Conservation (phyloP, 2,888 invertebrate species). For the Nemurella pictetii region DNA sequence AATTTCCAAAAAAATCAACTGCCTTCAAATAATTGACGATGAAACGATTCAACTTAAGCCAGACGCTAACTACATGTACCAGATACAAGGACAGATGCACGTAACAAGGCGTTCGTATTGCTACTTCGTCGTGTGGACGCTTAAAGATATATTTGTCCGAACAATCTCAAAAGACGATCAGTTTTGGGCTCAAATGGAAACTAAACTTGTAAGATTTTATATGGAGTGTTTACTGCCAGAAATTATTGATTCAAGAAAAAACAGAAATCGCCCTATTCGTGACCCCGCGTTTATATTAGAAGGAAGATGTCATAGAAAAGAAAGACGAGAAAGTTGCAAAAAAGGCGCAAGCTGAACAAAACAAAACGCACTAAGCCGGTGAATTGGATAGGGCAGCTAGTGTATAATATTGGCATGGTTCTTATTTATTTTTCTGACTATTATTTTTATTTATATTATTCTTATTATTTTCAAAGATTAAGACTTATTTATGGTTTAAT, state of each 20-base stretch:
- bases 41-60: not conserved
- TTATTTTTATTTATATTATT: too few species aligned
- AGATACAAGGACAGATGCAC: constrained; percentile 30
- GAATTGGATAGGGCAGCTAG: too few species aligned
- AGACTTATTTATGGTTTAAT: too few species aligned
- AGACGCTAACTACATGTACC: not conserved
- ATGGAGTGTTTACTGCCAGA: constrained; percentile 29
- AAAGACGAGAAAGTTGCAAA: too few species aligned
- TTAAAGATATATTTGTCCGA: constrained; percentile 2
- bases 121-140: constrained; percentile 13
- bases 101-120: constrained; percentile 14
- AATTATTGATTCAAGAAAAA: not conserved
- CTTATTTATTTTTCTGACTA: too few species aligned
- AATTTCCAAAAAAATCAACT: not conserved
- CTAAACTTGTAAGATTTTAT: constrained; percentile 22
- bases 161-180: constrained; percentile 10
- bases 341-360: too few species aligned
- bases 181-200: constrained; percentile 27
- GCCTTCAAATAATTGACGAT: not conserved
- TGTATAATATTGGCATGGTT: too few species aligned
- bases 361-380: too few species aligned
- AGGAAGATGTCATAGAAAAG: too few species aligned
- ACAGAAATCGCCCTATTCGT: not conserved
- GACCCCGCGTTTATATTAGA: too few species aligned
- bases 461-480: too few species aligned